These are phyloP conservation scores for Drosophila ambigua DNA, from an alignment of 1,140 invertebrate species.

Conservation along the genomic window DNA sequence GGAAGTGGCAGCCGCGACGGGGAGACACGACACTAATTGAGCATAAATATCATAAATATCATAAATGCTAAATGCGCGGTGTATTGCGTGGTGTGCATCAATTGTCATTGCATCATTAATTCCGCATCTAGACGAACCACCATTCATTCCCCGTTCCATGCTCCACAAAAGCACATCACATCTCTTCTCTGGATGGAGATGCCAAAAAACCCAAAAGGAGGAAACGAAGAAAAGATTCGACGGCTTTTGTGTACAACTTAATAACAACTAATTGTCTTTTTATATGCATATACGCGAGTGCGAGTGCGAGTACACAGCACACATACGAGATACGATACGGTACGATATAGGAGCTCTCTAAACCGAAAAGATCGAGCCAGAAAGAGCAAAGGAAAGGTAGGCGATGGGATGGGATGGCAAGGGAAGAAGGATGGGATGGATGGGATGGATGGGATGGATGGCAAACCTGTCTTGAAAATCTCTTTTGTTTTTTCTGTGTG, in stretches of 20 bases:
- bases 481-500: constrained; percentile 41
- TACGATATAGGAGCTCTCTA: constrained; percentile 6
- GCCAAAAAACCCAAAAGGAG: constrained; percentile 43
- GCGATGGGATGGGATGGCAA: constrained; percentile 22
- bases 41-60: constrained; percentile 41
- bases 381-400: not conserved
- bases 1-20: not conserved
- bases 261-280: constrained; percentile 82
- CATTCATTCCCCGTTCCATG: no score
- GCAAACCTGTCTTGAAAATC: constrained; percentile 72
- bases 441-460: no score
- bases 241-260: constrained; percentile 77
- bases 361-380: constrained; percentile 8
- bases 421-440: no score
- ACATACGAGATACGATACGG: constrained; percentile 1
- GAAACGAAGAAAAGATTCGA: constrained; percentile 51
- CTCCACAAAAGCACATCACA: constrained; percentile 28
- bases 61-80: constrained; percentile 43
- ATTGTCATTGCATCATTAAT: constrained; percentile 69
- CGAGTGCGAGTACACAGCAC: not conserved
- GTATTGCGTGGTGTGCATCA: constrained; percentile 46
- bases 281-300: constrained; percentile 54
- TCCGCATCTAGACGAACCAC: constrained; percentile 51
- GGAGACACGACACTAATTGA: constrained; percentile 30
- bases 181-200: constrained; percentile 3